Percentiles rank a stretch among this genome's conserved stretches.
phyloP scores from a whole-genome alignment of 2,797 vertebrate genomes.

The Hoplostethus atlanticus region DNA sequence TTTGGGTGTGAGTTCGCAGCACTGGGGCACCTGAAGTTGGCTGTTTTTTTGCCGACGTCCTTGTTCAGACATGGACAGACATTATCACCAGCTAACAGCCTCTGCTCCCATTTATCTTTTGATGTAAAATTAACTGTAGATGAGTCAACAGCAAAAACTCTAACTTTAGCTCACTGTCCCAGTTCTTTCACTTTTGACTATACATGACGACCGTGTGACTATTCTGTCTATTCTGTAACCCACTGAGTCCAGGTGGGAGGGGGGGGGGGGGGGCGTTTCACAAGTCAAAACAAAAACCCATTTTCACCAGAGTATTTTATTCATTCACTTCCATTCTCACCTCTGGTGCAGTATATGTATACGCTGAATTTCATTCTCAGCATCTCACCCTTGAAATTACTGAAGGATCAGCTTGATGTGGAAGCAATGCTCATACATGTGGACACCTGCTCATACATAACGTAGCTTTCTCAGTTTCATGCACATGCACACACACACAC shows the following conservation, averaged over 20 bases:
- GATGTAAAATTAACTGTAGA: slow-evolving; percentile 58
- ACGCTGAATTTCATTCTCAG: slow-evolving; percentile 17
- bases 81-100: slow-evolving; percentile 50
- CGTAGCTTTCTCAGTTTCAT: neutral
- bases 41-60: slow-evolving; percentile 35
- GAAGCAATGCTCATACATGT: neutral
- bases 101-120: slow-evolving; percentile 51
- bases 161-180: slow-evolving; percentile 58
- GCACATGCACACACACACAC: slow-evolving; percentile 18
- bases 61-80: slow-evolving; percentile 55
- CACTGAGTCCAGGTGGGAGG: slow-evolving; percentile 1
- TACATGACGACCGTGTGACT: slow-evolving; percentile 16
- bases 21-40: neutral
- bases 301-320: slow-evolving; percentile 15
- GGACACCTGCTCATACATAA: slow-evolving; percentile 16
- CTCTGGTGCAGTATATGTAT: slow-evolving; percentile 1
- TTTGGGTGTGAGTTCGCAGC: too few relatives aligned
- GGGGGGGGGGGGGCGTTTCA: neutral
- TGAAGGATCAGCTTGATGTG: slow-evolving; percentile 14
- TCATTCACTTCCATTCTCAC: slow-evolving; percentile 10
- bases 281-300: neutral
- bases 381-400: slow-evolving; percentile 2
- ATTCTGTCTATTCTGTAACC: slow-evolving; percentile 23
- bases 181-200: slow-evolving; percentile 66
- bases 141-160: slow-evolving; percentile 47